Percentiles rank a stretch among this genome's conserved stretches.
phyloP scores from a whole-genome alignment of 2,113 vertebrate species.

The Pelvicachromis taeniatus region DNA sequence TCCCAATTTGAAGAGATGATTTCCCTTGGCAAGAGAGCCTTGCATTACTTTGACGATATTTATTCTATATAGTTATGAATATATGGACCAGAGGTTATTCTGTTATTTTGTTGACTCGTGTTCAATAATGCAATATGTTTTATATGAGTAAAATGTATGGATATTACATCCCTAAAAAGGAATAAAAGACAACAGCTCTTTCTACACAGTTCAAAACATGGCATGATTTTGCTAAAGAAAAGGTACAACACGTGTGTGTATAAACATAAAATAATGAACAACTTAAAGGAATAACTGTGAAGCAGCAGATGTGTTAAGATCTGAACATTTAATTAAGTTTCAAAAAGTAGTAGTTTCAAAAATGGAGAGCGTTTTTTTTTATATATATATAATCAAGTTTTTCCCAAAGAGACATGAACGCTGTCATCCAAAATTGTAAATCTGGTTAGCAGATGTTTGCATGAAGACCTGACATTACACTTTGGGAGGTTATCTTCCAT shows the following conservation, averaged over 20 bases:
- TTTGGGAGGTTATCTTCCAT: background rate
- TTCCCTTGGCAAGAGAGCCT: slow-evolving; percentile 30
- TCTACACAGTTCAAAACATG: background rate
- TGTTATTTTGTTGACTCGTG: slow-evolving; percentile 7
- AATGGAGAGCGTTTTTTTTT: background rate
- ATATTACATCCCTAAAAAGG: background rate
- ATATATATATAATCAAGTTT: background rate
- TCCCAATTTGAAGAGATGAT: slow-evolving; percentile 49
- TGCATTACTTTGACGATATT: slow-evolving; percentile 23
- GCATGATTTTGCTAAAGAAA: background rate
- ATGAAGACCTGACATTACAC: background rate
- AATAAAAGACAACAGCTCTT: background rate
- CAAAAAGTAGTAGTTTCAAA: background rate
- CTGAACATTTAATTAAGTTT: background rate
- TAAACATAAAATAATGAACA: background rate
- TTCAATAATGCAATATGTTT: slow-evolving; percentile 12
- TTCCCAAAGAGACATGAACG: background rate
- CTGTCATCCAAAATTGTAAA: background rate
- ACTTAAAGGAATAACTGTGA: background rate
- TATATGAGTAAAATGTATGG: background rate
- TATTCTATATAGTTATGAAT: slow-evolving; percentile 12
- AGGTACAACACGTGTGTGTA: background rate
- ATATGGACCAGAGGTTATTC: background rate
- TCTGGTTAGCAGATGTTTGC: background rate
- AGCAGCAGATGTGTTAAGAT: background rate